These are phyloP conservation scores for Netelia melanura DNA, from an alignment of 2,888 invertebrate genomes.

Conservation along the genomic window DNA sequence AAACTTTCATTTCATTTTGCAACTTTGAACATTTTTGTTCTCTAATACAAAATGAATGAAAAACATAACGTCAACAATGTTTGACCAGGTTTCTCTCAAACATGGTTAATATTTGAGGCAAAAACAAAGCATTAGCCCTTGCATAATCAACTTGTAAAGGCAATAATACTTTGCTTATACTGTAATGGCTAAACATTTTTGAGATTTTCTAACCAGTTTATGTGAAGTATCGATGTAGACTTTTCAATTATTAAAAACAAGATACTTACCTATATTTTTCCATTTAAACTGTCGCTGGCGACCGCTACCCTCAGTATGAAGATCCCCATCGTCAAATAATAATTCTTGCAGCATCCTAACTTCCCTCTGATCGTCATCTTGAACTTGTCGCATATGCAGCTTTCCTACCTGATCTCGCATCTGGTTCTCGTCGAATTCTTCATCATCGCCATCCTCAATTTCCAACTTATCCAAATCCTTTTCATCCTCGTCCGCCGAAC, in stretches of 20 bases:
- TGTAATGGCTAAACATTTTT: too few relatives aligned
- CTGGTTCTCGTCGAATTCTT: constrained; percentile 92
- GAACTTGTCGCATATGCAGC: constrained; percentile 94
- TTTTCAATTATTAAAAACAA: not conserved
- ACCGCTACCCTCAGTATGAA: constrained; percentile 91
- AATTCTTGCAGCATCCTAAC: constrained; percentile 94
- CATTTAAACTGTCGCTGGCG: constrained; percentile 94
- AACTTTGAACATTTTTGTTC: too few relatives aligned
- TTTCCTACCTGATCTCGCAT: constrained; percentile 92
- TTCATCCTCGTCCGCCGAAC: constrained; percentile 95
- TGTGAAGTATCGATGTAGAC: too few relatives aligned
- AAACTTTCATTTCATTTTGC: too few relatives aligned
- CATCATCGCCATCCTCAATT: constrained; percentile 93
- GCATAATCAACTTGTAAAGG: too few relatives aligned
- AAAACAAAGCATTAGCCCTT: too few relatives aligned
- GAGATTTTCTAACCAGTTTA: too few relatives aligned
- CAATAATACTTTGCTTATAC: too few relatives aligned
- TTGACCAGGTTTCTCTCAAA: too few relatives aligned
- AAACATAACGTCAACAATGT: too few relatives aligned
- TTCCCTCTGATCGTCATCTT: constrained; percentile 95
- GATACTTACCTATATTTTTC: constrained; percentile 90
- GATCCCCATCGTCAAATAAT: constrained; percentile 95
- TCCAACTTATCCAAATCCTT: constrained; percentile 92
- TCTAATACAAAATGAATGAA: too few relatives aligned
- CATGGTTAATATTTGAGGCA: too few relatives aligned